Conservation (phyloP, 2,888 invertebrate genomes). For the Dryomyza anilis region DNA sequence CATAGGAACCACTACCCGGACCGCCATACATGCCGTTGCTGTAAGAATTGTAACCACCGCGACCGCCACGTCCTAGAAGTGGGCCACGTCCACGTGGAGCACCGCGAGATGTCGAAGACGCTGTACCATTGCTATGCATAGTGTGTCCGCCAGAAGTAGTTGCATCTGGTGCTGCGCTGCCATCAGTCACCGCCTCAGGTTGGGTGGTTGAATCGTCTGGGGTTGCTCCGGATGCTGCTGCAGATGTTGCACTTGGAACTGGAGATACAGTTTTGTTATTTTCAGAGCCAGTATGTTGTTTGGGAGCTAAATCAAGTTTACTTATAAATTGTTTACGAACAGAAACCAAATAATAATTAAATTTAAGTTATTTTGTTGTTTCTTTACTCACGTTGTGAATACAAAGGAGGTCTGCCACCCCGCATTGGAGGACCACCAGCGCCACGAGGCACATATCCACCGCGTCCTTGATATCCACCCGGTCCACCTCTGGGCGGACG, state of each 20-base stretch:
- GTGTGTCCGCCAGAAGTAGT: slow-evolving; percentile 30
- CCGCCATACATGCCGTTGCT: slow-evolving; percentile 46
- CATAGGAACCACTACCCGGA: no score
- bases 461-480: slow-evolving; percentile 53
- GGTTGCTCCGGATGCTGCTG: slow-evolving; percentile 36
- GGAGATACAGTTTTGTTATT: slow-evolving; percentile 58
- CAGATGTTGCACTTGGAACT: slow-evolving; percentile 46
- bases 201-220: slow-evolving; percentile 25
- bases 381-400: slow-evolving; percentile 57
- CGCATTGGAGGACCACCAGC: slow-evolving; percentile 54
- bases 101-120: slow-evolving; percentile 47
- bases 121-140: slow-evolving; percentile 32
- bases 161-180: slow-evolving; percentile 32
- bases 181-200: slow-evolving; percentile 33
- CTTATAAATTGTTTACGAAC: no score
- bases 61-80: slow-evolving; percentile 49
- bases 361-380: background rate
- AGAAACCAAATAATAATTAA: background rate
- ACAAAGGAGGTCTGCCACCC: slow-evolving; percentile 56
- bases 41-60: slow-evolving; percentile 56
- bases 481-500: slow-evolving; percentile 51
- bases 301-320: slow-evolving; percentile 45
- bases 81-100: slow-evolving; percentile 55
- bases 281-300: slow-evolving; percentile 58
- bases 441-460: slow-evolving; percentile 53